Percentiles rank a stretch among this genome's conserved stretches.
Conservation (phyloP, 2,113 vertebrate species). For the Pseudopipra pipra region DNA sequence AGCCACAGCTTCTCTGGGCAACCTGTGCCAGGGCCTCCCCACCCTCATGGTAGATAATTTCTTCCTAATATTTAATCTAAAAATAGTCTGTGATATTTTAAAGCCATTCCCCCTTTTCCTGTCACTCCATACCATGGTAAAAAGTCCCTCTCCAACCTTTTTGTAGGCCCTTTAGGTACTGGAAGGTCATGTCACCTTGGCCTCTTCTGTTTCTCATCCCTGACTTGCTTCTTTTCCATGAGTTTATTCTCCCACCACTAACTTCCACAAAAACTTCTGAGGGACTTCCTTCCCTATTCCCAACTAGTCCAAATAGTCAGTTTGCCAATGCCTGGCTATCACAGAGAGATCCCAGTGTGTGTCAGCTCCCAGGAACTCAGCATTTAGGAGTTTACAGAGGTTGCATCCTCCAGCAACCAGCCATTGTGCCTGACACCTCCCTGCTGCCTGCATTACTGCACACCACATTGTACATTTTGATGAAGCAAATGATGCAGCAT, state of each 20-base stretch:
- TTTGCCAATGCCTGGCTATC: not conserved
- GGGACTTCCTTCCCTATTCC: not conserved
- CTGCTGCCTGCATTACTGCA: not conserved
- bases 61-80: not conserved
- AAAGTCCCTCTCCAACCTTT: not conserved
- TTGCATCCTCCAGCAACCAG: not conserved
- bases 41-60: not conserved
- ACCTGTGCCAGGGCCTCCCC: not conserved
- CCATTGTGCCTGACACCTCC: not conserved
- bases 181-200: not conserved
- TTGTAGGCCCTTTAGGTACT: not conserved
- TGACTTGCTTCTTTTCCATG: not conserved
- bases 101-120: not conserved
- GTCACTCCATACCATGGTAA: not conserved
- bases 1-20: not conserved
- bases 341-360: not conserved
- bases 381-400: not conserved
- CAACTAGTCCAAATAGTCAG: not conserved
- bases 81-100: not conserved
- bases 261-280: not conserved
- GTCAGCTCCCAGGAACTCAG: not conserved
- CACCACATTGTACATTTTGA: not conserved
- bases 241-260: not conserved
- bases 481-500: conserved; percentile 34
- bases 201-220: not conserved